Evolutionary conservation across 2,888 invertebrate species (phyloP).

Genomic region (Bedellia somnulentella): DNA sequence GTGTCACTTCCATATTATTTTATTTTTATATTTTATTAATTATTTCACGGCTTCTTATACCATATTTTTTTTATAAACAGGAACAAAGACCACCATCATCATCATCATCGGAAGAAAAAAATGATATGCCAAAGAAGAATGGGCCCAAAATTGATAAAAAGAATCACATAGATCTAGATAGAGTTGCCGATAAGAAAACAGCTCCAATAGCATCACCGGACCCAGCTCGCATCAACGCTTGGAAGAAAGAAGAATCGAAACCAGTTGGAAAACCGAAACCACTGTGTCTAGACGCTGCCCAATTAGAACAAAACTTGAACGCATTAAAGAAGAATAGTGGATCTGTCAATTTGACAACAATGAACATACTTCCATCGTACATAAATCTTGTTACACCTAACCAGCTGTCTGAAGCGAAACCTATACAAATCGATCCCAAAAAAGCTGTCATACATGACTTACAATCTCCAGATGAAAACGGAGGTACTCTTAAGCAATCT

Average conservation of each 20-base stretch:
- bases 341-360: constrained; percentile 46
- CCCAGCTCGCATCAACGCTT: constrained; percentile 50
- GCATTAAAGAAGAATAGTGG: constrained; percentile 52
- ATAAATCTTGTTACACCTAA: constrained; percentile 53
- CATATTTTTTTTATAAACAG: too few species aligned
- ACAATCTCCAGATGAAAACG: constrained; percentile 20
- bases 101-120: too few species aligned
- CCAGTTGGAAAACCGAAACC: constrained; percentile 31
- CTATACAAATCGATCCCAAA: constrained; percentile 52
- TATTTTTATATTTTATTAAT: too few species aligned
- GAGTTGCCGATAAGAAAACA: constrained; percentile 27
- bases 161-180: constrained; percentile 43
- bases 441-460: constrained; percentile 51
- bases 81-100: too few species aligned
- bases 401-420: constrained; percentile 43
- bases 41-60: too few species aligned
- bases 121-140: too few species aligned
- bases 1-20: too few species aligned
- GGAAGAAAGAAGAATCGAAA: constrained; percentile 29
- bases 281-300: constrained; percentile 46
- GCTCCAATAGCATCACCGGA: constrained; percentile 46
- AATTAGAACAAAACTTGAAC: constrained; percentile 47
- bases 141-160: too few species aligned
- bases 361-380: constrained; percentile 51
- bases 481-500: constrained; percentile 37